Conservation (phyloP, 2,113 vertebrate genomes). For the Daubentonia madagascariensis region DNA sequence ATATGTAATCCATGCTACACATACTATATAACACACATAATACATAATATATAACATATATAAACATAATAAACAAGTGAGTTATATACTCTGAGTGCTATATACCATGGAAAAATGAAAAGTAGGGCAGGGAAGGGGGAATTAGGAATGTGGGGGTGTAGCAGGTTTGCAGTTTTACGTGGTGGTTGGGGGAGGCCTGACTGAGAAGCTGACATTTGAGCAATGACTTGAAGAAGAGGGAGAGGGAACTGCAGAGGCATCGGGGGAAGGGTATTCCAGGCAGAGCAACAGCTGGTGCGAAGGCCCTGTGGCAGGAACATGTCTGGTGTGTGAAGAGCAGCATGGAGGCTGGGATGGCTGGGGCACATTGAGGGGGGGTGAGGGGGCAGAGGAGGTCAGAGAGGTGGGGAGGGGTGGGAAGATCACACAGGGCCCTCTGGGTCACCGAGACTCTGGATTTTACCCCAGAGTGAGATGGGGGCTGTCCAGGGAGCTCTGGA, state of each 20-base stretch:
- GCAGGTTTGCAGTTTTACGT: neutral
- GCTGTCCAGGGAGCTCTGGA: neutral
- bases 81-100: too few species aligned
- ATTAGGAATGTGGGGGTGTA: too few species aligned
- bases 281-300: neutral
- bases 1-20: too few species aligned
- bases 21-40: too few species aligned
- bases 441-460: neutral
- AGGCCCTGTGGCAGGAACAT: neutral
- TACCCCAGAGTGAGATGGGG: neutral
- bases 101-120: accelerated
- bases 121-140: neutral
- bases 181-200: neutral
- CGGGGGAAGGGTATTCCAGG: neutral
- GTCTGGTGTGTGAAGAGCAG: neutral
- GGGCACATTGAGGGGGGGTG: neutral
- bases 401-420: too few species aligned
- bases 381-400: neutral
- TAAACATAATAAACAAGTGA: neutral
- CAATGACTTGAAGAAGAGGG: neutral
- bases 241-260: too few species aligned
- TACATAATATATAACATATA: neutral
- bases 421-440: too few species aligned
- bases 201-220: neutral
- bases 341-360: neutral